phyloP scores from a whole-genome alignment of 2,113 vertebrate species.

The Bothrops jararaca region DNA sequence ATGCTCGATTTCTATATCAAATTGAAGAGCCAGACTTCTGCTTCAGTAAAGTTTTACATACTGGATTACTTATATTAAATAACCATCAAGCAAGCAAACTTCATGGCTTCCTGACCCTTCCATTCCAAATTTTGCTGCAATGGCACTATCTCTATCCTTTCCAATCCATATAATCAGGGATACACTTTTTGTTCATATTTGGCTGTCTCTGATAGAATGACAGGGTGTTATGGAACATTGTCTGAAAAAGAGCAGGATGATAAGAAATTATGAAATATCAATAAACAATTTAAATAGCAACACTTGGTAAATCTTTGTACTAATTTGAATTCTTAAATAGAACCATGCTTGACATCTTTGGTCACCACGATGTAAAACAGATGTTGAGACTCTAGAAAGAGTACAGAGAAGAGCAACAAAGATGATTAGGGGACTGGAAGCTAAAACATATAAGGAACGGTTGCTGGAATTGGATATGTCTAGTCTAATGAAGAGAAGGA shows the following conservation, averaged over 20 bases:
- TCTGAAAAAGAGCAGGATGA: not conserved
- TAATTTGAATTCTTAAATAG: not conserved
- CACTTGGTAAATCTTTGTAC: not conserved
- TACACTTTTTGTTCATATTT: not conserved
- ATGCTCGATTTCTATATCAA: not conserved
- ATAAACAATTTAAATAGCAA: not conserved
- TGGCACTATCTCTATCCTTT: not conserved
- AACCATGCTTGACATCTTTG: not conserved
- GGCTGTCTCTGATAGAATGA: not conserved
- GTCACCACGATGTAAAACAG: too few species aligned
- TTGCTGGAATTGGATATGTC: too few species aligned
- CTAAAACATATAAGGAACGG: too few species aligned
- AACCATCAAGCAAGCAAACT: not conserved
- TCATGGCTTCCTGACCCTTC: not conserved
- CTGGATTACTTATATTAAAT: not conserved
- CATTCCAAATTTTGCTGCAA: not conserved
- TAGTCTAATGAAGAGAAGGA: too few species aligned
- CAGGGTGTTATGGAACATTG: not conserved
- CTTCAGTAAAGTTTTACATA: not conserved
- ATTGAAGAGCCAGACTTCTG: not conserved
- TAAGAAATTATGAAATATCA: not conserved
- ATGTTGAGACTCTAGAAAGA: too few species aligned
- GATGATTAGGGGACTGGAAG: too few species aligned
- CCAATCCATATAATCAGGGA: not conserved
- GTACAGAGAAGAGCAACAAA: too few species aligned